Evolutionary conservation across 2,888 invertebrate species (phyloP).

Genomic region (Cactoblastis cactorum): DNA sequence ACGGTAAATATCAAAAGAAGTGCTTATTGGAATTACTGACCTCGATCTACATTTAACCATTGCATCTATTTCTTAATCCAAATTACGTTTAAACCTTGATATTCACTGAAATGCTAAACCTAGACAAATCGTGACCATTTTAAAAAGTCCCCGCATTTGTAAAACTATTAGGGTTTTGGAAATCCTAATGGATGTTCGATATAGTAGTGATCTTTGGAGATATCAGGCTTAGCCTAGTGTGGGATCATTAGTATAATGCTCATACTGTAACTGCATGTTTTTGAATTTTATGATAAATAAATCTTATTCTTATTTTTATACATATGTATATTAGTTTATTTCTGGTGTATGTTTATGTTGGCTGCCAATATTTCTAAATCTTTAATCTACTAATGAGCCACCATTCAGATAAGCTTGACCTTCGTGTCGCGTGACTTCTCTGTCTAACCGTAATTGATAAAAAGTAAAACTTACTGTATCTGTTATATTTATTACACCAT

Average conservation of each 20-base stretch:
- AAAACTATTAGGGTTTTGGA: background rate
- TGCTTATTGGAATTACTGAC: conserved; percentile 34
- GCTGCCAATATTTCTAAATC: too few species aligned
- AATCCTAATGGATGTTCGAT: background rate
- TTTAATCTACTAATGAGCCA: too few species aligned
- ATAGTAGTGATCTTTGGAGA: background rate
- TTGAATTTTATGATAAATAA: too few species aligned
- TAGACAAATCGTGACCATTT: conserved; percentile 42
- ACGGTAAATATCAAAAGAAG: conserved; percentile 27
- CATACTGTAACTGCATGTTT: too few species aligned
- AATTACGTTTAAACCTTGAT: conserved; percentile 49
- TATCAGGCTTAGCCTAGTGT: background rate
- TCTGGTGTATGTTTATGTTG: too few species aligned
- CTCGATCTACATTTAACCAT: conserved; percentile 45
- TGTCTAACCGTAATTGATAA: too few species aligned
- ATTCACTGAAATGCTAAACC: conserved; percentile 47
- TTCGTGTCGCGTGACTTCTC: too few species aligned
- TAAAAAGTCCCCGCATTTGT: background rate
- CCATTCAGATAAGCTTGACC: too few species aligned
- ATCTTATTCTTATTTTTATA: too few species aligned
- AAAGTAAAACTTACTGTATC: too few species aligned
- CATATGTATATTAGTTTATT: too few species aligned
- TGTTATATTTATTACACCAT: too few species aligned
- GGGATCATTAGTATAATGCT: background rate
- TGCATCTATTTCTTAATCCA: conserved; percentile 43